Base-by-base conservation (phyloP, 2,113 vertebrate species). In the Nicator chloris region DNA sequence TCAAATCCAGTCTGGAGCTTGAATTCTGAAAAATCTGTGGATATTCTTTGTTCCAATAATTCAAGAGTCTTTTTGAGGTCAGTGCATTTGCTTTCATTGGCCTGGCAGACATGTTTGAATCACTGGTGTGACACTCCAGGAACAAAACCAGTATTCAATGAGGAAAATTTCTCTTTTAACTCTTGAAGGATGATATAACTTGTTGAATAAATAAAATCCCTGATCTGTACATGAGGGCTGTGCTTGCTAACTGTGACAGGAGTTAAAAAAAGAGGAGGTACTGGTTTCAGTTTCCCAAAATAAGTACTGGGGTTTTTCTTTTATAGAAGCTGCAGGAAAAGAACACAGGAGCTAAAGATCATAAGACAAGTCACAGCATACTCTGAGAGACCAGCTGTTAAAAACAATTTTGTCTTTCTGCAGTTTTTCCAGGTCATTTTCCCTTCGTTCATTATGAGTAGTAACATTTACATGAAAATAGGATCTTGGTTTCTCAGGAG, bases 401-500 rank as follows among this genome's bases (percentile, higher is more conserved):
- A 86, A 92, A 95, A 79, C 60, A 91, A 47, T 90, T 91, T 47
- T 73, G 21, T 90, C 82, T 95, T 82, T 92, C 85, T 54, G 8
- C 39, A 75, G 35, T 92, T 93, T 93, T 95, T 92, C 85, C 91
- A 93, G 91, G 90, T 95, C 92, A 86, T 95, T 92, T 92, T 88
- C 64, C 35, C 44, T 91, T 95, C 87, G 78, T 39, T 93, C 56
- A 47, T 82, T 82, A 39, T 60, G 86, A 94, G 40, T 81, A 63
- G 19, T 35, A 93, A 35, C 71, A 96, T 92, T 93, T 95, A 88
- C 85, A 95, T 91, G 45, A 93, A 92, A 96, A 95, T 75, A 88
- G 50, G 21, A 61, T 79, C n/a, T 88, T 79, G 40, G 68, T 94
- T 95, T 90, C 80, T 93, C 40, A 72, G 47, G 72, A 95, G 42